These are phyloP conservation scores for Bombus breviceps DNA, from an alignment of 1,140 invertebrate species.

Conservation along the genomic window DNA sequence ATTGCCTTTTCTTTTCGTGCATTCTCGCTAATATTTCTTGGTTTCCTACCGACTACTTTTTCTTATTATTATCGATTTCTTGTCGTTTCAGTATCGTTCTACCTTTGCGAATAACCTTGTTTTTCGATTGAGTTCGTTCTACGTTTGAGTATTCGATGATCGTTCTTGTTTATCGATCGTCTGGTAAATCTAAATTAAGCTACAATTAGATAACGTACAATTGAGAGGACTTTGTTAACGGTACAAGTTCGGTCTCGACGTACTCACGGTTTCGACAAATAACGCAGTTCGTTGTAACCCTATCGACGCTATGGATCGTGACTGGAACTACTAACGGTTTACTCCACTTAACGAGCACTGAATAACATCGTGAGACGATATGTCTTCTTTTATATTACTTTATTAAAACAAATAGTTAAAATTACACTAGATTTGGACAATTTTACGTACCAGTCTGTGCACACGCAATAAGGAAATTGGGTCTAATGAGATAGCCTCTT, in stretches of 20 bases:
- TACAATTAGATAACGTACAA: neutral
- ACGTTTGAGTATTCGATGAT: neutral
- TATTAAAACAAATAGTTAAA: too few species aligned
- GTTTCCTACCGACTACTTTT: too few species aligned
- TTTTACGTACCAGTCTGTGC: too few species aligned
- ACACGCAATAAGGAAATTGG: too few species aligned
- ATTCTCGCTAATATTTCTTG: neutral
- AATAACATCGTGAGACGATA: neutral
- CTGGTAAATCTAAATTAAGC: neutral
- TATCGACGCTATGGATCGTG: neutral
- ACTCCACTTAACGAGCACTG: neutral
- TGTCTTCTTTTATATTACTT: too few species aligned
- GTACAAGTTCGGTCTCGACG: neutral
- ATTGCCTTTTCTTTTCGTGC: neutral
- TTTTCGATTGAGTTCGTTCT: too few species aligned
- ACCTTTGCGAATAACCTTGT: too few species aligned
- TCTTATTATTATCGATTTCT: too few species aligned
- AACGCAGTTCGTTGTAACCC: neutral
- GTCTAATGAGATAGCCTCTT: too few species aligned
- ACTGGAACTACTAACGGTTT: constrained; percentile 1
- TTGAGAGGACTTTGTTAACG: neutral
- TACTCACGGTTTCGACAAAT: neutral
- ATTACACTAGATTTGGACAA: too few species aligned
- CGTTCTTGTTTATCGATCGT: neutral
- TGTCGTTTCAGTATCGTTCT: too few species aligned